Evolutionary conservation across 2,888 invertebrate genomes (phyloP).

Genomic region (Clunio marinus): DNA sequence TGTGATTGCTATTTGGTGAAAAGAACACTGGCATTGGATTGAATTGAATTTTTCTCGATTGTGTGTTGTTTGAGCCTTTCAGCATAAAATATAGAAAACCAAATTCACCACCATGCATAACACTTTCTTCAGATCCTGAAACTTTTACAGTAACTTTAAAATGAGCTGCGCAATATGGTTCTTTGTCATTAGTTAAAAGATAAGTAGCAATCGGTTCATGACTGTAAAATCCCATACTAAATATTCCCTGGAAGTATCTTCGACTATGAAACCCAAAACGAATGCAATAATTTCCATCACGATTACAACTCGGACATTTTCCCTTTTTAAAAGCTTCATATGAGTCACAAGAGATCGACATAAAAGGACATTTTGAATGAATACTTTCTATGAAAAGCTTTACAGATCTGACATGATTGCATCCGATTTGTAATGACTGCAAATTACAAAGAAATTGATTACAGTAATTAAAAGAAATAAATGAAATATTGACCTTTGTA

Average conservation of each 20-base stretch:
- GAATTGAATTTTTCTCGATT: conserved; percentile 58
- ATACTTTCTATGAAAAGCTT: conserved; percentile 82
- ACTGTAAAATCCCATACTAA: conserved; percentile 43
- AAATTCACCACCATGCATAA: conserved; percentile 71
- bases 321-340: conserved; percentile 70
- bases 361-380: conserved; percentile 69
- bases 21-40: conserved; percentile 45
- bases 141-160: conserved; percentile 72
- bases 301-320: conserved; percentile 65
- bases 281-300: conserved; percentile 62
- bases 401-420: conserved; percentile 82
- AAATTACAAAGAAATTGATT: conserved; percentile 46
- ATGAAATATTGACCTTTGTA: conserved; percentile 41
- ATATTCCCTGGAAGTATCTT: conserved; percentile 53
- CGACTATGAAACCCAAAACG: conserved; percentile 65
- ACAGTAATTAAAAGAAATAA: neutral
- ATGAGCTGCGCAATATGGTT: conserved; percentile 79
- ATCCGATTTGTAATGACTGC: conserved; percentile 56
- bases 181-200: conserved; percentile 64
- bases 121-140: conserved; percentile 58
- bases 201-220: conserved; percentile 61
- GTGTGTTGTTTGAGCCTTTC: conserved; percentile 59
- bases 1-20: conserved; percentile 66
- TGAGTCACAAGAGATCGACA: conserved; percentile 72
- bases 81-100: conserved; percentile 66